Evolutionary conservation across 2,113 vertebrate genomes (phyloP).

Genomic region (Zootoca vivipara): DNA sequence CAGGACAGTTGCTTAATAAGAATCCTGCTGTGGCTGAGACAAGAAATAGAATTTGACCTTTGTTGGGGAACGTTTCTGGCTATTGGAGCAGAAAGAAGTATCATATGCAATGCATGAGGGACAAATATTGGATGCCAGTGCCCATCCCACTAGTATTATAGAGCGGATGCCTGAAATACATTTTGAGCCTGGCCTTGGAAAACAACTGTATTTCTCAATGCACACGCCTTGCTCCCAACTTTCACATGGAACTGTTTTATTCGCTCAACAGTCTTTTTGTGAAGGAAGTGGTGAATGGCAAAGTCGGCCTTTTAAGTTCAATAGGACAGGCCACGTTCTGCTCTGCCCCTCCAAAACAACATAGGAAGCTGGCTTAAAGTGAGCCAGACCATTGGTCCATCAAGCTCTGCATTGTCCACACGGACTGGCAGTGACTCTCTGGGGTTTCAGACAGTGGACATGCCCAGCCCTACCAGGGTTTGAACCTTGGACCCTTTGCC

Average conservation of each 20-base stretch:
- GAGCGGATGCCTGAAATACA: background rate
- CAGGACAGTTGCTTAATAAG: constrained; percentile 8
- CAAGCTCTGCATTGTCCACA: too few species aligned
- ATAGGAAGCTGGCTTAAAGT: too few species aligned
- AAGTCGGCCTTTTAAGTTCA: background rate
- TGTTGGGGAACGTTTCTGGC: background rate
- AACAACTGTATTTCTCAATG: background rate
- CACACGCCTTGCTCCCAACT: too few species aligned
- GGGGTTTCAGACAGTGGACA: too few species aligned
- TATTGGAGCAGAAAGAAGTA: background rate
- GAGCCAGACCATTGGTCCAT: too few species aligned
- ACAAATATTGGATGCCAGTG: background rate
- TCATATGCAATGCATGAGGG: background rate
- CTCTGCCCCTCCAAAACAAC: background rate
- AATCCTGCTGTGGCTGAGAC: background rate
- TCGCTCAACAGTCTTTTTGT: background rate
- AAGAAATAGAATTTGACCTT: constrained; percentile 23
- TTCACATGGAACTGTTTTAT: background rate
- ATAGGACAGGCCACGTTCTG: background rate
- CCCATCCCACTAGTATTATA: background rate
- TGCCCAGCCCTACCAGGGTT: too few species aligned
- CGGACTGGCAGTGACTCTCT: background rate
- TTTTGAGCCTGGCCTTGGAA: background rate
- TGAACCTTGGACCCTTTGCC: too few species aligned
- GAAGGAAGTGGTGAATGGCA: background rate